These are phyloP conservation scores for Slavum lentiscoides DNA, from an alignment of 2,888 invertebrate species.

Conservation along the genomic window DNA sequence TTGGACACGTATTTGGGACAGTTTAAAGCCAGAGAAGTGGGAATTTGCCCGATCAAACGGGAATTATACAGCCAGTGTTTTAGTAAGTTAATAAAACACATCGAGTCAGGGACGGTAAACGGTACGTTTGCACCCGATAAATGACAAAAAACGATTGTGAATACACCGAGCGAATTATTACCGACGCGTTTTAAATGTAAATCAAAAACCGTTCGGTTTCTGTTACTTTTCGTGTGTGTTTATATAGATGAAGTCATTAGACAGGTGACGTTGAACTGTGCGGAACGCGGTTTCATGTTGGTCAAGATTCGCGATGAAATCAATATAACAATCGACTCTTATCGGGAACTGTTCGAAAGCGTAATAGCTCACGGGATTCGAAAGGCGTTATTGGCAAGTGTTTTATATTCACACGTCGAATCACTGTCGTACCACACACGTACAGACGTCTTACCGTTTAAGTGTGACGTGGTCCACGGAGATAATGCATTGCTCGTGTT, in stretches of 20 bases:
- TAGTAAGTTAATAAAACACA: slow-evolving; percentile 63
- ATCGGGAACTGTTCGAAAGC: slow-evolving; percentile 94
- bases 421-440: too few relatives aligned
- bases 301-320: slow-evolving; percentile 93
- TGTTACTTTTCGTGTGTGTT: not conserved
- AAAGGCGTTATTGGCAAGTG: slow-evolving; percentile 63
- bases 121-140: too few relatives aligned
- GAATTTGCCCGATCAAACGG: slow-evolving; percentile 90
- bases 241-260: slow-evolving; percentile 69
- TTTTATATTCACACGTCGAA: too few relatives aligned
- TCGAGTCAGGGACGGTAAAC: too few relatives aligned
- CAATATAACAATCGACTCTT: slow-evolving; percentile 93
- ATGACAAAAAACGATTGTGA: too few relatives aligned
- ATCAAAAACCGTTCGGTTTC: too few relatives aligned
- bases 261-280: slow-evolving; percentile 95
- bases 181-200: too few relatives aligned
- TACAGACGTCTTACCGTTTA: too few relatives aligned
- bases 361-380: slow-evolving; percentile 97
- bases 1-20: slow-evolving; percentile 87
- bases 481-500: too few relatives aligned
- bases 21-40: slow-evolving; percentile 92
- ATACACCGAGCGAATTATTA: too few relatives aligned
- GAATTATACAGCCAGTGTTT: slow-evolving; percentile 95
- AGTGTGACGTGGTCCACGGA: too few relatives aligned
- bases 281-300: slow-evolving; percentile 90